Base-by-base conservation (phyloP, 2,113 vertebrate genomes). In the Anolis sagrei region DNA sequence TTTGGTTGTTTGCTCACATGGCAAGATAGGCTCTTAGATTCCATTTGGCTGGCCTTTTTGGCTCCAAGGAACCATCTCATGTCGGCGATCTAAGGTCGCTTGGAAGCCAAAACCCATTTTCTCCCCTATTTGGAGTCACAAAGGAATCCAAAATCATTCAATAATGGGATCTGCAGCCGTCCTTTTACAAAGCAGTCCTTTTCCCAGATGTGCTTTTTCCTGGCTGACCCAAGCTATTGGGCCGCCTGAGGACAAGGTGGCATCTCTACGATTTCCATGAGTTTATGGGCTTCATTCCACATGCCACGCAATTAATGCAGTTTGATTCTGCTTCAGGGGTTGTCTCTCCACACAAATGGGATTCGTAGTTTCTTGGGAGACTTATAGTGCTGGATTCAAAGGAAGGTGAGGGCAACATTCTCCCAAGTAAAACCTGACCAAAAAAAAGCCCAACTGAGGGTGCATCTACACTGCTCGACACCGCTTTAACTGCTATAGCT, bases 71-170 rank as follows among this genome's bases (percentile, higher is more conserved):
- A n/a, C n/a, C n/a, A n/a, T n/a, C 81, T 13, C 51, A 58, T 90
- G 36, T 27, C 75, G 90, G 72, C 61, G 36, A 86, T 84, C 86
- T 25, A 19, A 89, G 75, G 68, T 88, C 89, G n/a, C 89, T 84
- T 36, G n/a, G 49, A 64, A 16, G 51, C 23, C n/a, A 19, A n/a
- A 32, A 62, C 3, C 2, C 23, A 29, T 19, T 10, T 32, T 72
- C 18, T 2, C 2, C 14, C n/a, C 64, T 58, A 32, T 7, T 7
- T 5, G 48, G 18, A 4, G 10, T 21, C 14, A 58, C 14, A 48
- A 77, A 61, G 1, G 27, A 23, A 68, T 79, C 81, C 32, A 1
- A 9, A 64, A 44, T 11, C 7, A 29, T 51, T 18, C 29, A 18
- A 2, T 16, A 84, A 75, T 51, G 44, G 34, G 21, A 51, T 79